phyloP scores from a whole-genome alignment of 30 jellyfish, hydroid and myxozoan genomes.

The Cassiopea xamachana region DNA sequence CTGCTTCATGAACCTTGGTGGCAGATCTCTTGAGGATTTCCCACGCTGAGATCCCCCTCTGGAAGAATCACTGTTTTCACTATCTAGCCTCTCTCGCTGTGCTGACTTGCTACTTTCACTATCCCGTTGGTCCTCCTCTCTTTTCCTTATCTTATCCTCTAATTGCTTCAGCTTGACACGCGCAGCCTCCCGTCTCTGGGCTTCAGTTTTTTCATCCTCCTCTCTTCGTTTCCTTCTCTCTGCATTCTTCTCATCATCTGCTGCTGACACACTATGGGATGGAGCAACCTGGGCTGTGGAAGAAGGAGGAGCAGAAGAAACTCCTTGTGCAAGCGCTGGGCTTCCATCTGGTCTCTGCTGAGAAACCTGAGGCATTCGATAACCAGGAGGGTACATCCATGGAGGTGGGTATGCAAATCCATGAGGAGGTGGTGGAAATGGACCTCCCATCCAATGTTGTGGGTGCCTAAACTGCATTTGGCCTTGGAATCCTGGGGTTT shows the following conservation, averaged over 20 bases:
- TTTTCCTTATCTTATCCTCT: constrained; percentile 77
- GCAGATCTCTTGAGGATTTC: constrained; percentile 71
- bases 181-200: constrained; percentile 65
- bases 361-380: constrained; percentile 41
- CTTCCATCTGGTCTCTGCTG: constrained; percentile 38
- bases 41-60: constrained; percentile 72
- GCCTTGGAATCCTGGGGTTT: constrained; percentile 69
- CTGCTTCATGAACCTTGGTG: constrained; percentile 88
- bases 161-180: constrained; percentile 72
- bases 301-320: constrained; percentile 33
- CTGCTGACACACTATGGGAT: constrained; percentile 10
- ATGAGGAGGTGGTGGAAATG: constrained; percentile 47
- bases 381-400: constrained; percentile 45
- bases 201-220: constrained; percentile 49
- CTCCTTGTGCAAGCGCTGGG: constrained; percentile 6
- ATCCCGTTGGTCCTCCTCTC: constrained; percentile 56
- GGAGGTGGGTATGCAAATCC: constrained; percentile 47
- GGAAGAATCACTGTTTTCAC: constrained; percentile 88
- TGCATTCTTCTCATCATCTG: neutral
- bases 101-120: constrained; percentile 63
- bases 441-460: constrained; percentile 62
- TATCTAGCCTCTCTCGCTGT: constrained; percentile 67
- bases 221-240: constrained; percentile 53
- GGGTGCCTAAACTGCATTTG: constrained; percentile 74
- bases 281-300: constrained; percentile 2